These are phyloP conservation scores for Rostratula benghalensis DNA, from an alignment of 2,113 vertebrate genomes.

Conservation along the genomic window DNA sequence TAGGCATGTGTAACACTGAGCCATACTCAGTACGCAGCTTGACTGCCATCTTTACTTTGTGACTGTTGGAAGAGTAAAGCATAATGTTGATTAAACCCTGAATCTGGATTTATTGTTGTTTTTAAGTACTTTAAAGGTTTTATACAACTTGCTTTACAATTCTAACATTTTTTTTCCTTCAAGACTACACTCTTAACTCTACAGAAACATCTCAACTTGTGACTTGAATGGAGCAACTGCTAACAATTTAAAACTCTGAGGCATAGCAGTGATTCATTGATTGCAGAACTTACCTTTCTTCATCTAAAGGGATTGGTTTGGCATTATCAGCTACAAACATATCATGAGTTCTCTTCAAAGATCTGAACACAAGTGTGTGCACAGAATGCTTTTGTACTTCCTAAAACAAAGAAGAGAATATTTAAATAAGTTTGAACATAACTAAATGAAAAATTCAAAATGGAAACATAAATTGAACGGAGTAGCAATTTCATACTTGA, in stretches of 20 bases:
- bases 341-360: constrained; percentile 96
- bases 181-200: background rate
- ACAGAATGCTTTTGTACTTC: constrained; percentile 98
- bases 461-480: background rate
- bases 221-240: background rate
- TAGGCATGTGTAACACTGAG: constrained; percentile 92
- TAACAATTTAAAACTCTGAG: background rate
- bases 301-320: constrained; percentile 86
- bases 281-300: constrained; percentile 81
- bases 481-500: background rate
- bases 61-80: constrained; percentile 70
- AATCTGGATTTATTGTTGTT: background rate
- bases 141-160: background rate
- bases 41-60: constrained; percentile 89
- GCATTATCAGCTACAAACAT: constrained; percentile 98
- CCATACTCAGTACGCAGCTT: constrained; percentile 89
- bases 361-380: constrained; percentile 96
- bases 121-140: background rate
- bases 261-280: background rate
- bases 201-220: background rate
- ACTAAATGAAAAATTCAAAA: background rate
- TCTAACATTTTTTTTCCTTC: background rate
- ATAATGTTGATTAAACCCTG: background rate
- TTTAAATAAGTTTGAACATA: background rate
- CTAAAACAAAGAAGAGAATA: constrained; percentile 59